Evolutionary conservation across 2,888 invertebrate genomes (phyloP).

Genomic region (Lutraria lutraria): DNA sequence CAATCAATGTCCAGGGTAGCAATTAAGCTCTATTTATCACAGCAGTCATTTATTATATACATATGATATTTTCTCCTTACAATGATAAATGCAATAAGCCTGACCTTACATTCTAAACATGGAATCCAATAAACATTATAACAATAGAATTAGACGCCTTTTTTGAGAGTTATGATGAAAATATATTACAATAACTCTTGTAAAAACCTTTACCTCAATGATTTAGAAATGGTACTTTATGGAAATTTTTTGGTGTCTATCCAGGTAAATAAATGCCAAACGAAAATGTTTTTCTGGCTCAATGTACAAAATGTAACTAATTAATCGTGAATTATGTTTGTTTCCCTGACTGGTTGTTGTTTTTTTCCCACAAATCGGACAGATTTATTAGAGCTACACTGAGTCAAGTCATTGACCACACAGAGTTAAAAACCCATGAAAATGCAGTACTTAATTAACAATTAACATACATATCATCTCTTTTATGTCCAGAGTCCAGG

Average conservation of each 20-base stretch:
- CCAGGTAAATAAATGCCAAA: neutral
- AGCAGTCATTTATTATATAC: conserved; percentile 5
- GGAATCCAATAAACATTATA: too few species aligned
- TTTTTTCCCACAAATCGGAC: neutral
- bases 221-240: neutral
- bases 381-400: neutral
- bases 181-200: neutral
- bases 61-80: neutral
- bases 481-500: too few species aligned
- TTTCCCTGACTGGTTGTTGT: neutral
- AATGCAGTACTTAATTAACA: too few species aligned
- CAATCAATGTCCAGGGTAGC: conserved; percentile 11
- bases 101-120: neutral
- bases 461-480: too few species aligned
- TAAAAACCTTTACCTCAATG: neutral
- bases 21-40: conserved; percentile 23
- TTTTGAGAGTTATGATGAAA: too few species aligned
- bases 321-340: neutral
- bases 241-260: neutral
- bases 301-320: neutral
- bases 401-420: neutral
- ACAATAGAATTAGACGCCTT: too few species aligned
- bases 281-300: neutral
- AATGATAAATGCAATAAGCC: neutral
- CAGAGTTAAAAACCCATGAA: neutral